Conservation (phyloP, 2,797 vertebrate species). For the Falco columbarius region DNA sequence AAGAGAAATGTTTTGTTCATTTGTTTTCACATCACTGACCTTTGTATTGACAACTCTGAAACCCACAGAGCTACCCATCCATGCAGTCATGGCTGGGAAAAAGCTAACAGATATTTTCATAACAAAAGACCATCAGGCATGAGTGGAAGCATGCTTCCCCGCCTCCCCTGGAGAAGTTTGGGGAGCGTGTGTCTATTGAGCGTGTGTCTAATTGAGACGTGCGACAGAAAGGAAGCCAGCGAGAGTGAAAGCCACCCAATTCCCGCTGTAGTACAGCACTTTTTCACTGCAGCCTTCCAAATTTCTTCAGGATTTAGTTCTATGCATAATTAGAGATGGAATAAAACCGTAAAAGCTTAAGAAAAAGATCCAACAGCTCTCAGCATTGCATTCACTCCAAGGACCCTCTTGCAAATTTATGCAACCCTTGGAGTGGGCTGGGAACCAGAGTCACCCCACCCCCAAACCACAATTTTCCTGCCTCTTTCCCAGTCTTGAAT, state of each 20-base stretch:
- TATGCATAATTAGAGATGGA: not conserved
- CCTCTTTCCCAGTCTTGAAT: not conserved
- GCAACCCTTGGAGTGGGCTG: not conserved
- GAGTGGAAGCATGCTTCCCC: fast-evolving
- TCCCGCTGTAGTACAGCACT: not conserved
- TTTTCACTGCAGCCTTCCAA: not conserved
- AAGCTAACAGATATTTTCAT: not conserved
- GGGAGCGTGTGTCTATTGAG: not conserved
- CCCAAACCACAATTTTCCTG: not conserved
- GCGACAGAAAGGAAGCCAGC: not conserved
- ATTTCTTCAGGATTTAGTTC: not conserved
- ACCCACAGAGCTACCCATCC: not conserved
- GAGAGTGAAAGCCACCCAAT: not conserved
- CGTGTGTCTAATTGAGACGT: not conserved
- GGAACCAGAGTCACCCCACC: not conserved
- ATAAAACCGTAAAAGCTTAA: not conserved
- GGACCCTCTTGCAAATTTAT: not conserved
- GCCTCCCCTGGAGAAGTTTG: not conserved
- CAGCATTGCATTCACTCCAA: not conserved
- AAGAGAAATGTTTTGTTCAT: not conserved
- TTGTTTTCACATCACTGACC: not conserved
- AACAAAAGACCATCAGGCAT: not conserved
- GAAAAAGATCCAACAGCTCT: not conserved
- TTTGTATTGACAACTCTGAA: not conserved
- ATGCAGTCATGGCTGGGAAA: not conserved